phyloP scores from a whole-genome alignment of 1,140 invertebrate genomes.

The Vollenhovia emeryi region DNA sequence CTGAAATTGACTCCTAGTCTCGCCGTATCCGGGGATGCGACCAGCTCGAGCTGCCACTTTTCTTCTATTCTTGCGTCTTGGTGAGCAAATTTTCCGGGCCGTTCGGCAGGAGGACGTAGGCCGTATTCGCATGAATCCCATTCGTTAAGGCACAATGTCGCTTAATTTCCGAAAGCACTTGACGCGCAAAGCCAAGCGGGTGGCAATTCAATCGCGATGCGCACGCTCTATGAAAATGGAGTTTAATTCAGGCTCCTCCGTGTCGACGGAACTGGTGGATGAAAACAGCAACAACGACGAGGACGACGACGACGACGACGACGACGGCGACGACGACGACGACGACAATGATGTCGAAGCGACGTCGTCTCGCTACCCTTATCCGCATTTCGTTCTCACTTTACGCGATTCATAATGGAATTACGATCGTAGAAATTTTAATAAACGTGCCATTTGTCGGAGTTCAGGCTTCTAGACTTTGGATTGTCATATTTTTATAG shows the following conservation, averaged over 20 bases:
- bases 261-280: conserved; percentile 36
- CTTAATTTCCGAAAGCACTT: conserved; percentile 75
- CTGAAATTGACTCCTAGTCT: conserved; percentile 21
- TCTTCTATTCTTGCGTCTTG: conserved; percentile 45
- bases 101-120: conserved; percentile 47
- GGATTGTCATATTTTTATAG: background rate
- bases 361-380: conserved; percentile 16
- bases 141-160: conserved; percentile 74
- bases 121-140: conserved; percentile 68
- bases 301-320: background rate
- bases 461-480: background rate
- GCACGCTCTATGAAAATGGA: conserved; percentile 68
- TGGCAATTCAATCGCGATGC: conserved; percentile 72
- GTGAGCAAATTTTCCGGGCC: conserved; percentile 40
- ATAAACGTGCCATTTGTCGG: background rate
- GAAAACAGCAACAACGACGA: conserved; percentile 49
- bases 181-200: conserved; percentile 65
- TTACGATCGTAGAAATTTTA: conserved; percentile 1
- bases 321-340: conserved; percentile 14
- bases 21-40: background rate
- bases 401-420: background rate
- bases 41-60: conserved; percentile 13
- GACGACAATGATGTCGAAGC: conserved; percentile 27
- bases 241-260: conserved; percentile 66
- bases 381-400: background rate